phyloP scores from a whole-genome alignment of 1,140 invertebrate species.

The Hypsibius dujardini region DNA sequence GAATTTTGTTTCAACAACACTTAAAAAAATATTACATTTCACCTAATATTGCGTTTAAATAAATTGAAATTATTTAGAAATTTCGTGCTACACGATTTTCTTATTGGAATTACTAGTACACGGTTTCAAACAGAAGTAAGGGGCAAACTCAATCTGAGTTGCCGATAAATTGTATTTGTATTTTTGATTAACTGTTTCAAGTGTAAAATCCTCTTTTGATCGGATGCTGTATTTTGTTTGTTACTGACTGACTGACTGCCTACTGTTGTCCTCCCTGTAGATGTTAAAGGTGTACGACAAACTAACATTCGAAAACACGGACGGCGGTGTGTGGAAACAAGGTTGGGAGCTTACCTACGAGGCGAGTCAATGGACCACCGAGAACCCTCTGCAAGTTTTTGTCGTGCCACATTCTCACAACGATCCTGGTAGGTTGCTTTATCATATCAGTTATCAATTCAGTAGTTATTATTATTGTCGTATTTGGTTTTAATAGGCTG shows the following conservation, averaged over 20 bases:
- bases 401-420: slow-evolving; percentile 93
- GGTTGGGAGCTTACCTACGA: slow-evolving; percentile 75
- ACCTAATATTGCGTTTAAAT: no score
- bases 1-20: no score
- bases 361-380: slow-evolving; percentile 51
- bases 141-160: no score
- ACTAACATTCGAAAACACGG: slow-evolving; percentile 74
- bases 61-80: no score
- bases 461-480: no score
- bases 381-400: slow-evolving; percentile 72
- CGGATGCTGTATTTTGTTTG: not conserved
- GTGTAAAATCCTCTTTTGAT: not conserved
- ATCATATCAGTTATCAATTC: no score
- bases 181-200: not conserved
- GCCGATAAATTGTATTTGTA: not conserved
- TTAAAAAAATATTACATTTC: no score
- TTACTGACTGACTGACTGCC: slow-evolving; percentile 20
- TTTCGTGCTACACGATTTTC: no score
- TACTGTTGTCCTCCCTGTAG: no score
- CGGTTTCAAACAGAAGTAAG: no score
- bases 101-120: no score
- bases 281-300: slow-evolving; percentile 73
- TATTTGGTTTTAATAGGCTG: no score
- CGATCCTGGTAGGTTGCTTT: slow-evolving; percentile 63
- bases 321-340: slow-evolving; percentile 97